These are phyloP conservation scores for Phragmatobia fuliginosa DNA, from an alignment of 2,888 invertebrate species.

Conservation along the genomic window DNA sequence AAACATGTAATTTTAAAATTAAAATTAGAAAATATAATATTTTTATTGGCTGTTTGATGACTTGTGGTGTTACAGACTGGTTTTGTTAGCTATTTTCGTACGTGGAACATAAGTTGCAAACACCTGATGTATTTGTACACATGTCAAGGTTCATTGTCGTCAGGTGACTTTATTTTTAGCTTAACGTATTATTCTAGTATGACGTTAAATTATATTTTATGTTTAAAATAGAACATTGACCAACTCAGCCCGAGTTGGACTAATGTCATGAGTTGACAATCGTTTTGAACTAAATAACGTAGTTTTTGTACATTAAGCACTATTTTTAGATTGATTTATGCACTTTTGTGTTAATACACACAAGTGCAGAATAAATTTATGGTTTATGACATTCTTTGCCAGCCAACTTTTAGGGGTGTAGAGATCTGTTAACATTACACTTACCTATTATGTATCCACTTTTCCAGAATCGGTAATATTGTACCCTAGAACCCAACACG, in stretches of 20 bases:
- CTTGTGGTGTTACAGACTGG: not conserved
- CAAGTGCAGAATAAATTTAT: too few relatives aligned
- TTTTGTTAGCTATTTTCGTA: not conserved
- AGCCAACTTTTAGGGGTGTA: too few relatives aligned
- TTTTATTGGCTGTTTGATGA: not conserved
- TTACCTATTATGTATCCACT: too few relatives aligned
- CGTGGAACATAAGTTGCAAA: not conserved
- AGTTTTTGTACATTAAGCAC: not conserved
- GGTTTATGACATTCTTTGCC: too few relatives aligned
- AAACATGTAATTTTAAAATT: not conserved
- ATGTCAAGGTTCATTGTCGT: not conserved
- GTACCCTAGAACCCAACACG: too few relatives aligned
- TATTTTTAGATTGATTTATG: not conserved
- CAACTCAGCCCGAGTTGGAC: too few relatives aligned
- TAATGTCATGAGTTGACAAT: too few relatives aligned
- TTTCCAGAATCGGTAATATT: too few relatives aligned
- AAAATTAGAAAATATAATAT: not conserved
- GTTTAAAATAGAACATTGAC: too few relatives aligned
- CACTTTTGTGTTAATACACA: too few relatives aligned
- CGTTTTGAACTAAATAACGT: not conserved
- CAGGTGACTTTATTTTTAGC: constrained; percentile 2
- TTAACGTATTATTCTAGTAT: not conserved
- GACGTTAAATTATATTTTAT: too few relatives aligned
- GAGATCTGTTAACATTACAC: too few relatives aligned
- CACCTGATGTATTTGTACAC: not conserved